Conservation (phyloP, 2,113 vertebrate species). For the Phrynosoma blainvillii region DNA sequence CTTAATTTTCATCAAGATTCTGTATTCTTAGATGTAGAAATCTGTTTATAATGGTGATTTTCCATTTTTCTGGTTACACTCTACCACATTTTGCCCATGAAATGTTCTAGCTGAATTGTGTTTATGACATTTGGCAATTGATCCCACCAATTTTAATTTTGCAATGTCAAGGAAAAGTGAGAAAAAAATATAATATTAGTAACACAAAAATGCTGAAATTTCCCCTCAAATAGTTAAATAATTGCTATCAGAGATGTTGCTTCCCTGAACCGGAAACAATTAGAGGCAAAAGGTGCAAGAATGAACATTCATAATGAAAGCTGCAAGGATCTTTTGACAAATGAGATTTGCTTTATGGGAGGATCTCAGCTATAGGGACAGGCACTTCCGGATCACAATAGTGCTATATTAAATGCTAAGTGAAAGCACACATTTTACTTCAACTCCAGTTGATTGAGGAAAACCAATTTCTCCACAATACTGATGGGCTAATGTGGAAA, state of each 20-base stretch:
- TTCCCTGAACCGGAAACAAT: background rate
- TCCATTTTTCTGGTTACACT: too few species aligned
- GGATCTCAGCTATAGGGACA: background rate
- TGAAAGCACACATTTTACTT: background rate
- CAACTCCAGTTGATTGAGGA: background rate
- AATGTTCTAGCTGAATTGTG: background rate
- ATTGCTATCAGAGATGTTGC: background rate
- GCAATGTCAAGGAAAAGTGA: background rate
- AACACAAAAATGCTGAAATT: too few species aligned
- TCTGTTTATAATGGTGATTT: too few species aligned
- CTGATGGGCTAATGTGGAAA: background rate
- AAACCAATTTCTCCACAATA: background rate
- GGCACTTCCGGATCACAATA: background rate
- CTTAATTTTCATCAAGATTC: background rate
- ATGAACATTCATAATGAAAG: background rate
- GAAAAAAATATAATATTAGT: too few species aligned
- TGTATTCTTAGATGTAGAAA: too few species aligned
- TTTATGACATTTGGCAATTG: too few species aligned
- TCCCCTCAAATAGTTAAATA: too few species aligned
- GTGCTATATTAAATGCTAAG: background rate
- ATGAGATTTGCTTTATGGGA: background rate
- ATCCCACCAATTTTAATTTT: too few species aligned
- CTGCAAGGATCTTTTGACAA: background rate
- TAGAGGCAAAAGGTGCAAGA: background rate
- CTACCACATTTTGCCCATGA: too few species aligned